Base-by-base conservation (phyloP, 2,888 invertebrate genomes). In the Drosophila sordidapex region DNA sequence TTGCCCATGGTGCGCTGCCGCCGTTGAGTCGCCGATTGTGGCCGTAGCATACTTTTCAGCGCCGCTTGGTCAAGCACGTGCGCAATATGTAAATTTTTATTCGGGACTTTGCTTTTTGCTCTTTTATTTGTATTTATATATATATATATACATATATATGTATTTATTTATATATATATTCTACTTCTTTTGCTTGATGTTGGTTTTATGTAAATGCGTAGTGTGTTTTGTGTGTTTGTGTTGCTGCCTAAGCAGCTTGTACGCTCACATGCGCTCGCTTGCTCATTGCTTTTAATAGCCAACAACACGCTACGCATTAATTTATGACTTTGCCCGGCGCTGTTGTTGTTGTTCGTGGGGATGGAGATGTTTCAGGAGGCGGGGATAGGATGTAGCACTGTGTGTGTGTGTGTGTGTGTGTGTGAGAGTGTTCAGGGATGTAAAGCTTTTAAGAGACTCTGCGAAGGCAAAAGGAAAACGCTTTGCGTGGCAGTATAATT, bases 221-320 rank as follows among this genome's bases (percentile, higher is more conserved):
- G n/a, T 49, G 51, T 64, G 69, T 63, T 43, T 68, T 51, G 53
- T 54, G 60, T 63, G 66, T 53, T 67, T 74, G 56, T 66, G 69
- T 65, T 58, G 60, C 74, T 76, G 70, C 73, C 82, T 87, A 84
- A 84, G 87, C 82, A 84, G 80, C 84, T 74, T 82, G 79, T 80
- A 64, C 69, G 82, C 80, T 82, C 76, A 81, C 89, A 87, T 87
- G 82, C 89, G 85, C 87, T 89, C 81, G 71, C 81, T 81, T 84
- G 84, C 85, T 85, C 85, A 85, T 89, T 85, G 89, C 89, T 86
- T 86, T 86, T 86, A 86, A 86, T 86, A 86, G 89, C 87, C 87
- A 89, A 87, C 89, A 86, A 87, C 89, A 89, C 83, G 89, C 87
- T 74, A 86, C 89, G 85, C 85, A 86, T 86, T 86, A 89, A 86